Evolutionary conservation across 1,140 invertebrate species (phyloP).

Genomic region (Drosophila ercepeae): DNA sequence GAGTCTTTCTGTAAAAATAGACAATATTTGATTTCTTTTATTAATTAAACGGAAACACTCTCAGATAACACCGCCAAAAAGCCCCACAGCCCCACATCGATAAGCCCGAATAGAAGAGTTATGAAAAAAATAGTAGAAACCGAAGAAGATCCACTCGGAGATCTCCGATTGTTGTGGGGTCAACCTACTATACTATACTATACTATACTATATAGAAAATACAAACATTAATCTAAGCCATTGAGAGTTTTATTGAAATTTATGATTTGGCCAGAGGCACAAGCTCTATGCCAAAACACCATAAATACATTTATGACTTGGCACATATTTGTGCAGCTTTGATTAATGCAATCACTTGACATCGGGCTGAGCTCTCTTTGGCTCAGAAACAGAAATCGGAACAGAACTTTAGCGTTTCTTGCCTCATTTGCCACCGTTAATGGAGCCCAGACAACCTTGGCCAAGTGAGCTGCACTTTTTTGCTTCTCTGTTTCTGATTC

Average conservation of each 20-base stretch:
- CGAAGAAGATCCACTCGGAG: constrained; percentile 16
- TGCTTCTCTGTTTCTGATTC: background rate
- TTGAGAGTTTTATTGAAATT: constrained; percentile 63
- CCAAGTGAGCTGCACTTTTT: constrained; percentile 20
- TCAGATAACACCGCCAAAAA: constrained; percentile 40
- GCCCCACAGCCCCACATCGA: constrained; percentile 23
- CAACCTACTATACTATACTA: constrained; percentile 5
- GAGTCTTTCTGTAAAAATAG: constrained; percentile 50
- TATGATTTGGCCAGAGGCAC: constrained; percentile 41
- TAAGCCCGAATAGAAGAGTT: constrained; percentile 29
- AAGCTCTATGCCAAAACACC: constrained; percentile 39
- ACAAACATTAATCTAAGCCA: constrained; percentile 23
- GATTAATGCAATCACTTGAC: constrained; percentile 65
- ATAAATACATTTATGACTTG: constrained; percentile 54
- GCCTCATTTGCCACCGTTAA: constrained; percentile 10
- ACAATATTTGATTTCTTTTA: constrained; percentile 72
- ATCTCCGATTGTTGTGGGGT: background rate
- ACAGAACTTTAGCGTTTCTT: background rate
- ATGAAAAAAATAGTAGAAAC: background rate
- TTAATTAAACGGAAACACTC: constrained; percentile 73
- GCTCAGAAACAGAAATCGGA: constrained; percentile 9
- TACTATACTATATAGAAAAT: no score
- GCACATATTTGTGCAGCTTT: constrained; percentile 75
- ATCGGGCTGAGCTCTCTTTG: background rate
- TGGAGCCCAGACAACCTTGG: constrained; percentile 25